Conservation (phyloP, 2,797 vertebrate species). For the Tenualosa thibaudeaui region DNA sequence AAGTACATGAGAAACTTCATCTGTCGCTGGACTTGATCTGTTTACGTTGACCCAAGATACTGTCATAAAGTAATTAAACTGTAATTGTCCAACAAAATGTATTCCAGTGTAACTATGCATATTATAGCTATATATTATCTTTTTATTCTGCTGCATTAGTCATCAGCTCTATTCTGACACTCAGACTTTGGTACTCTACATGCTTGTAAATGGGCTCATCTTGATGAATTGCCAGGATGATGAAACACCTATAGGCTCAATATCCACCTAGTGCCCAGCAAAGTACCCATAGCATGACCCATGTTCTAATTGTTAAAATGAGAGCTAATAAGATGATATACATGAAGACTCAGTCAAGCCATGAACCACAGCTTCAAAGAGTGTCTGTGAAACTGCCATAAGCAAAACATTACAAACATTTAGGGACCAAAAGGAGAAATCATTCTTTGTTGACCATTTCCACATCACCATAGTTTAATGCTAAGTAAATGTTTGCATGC, state of each 20-base stretch:
- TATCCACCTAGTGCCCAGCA: neutral
- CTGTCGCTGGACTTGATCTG: neutral
- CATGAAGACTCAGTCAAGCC: neutral
- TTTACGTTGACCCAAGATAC: neutral
- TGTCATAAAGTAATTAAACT: neutral
- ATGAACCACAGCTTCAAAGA: constrained; percentile 15
- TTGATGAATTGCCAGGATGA: neutral
- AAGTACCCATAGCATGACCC: neutral
- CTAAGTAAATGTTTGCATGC: constrained; percentile 15
- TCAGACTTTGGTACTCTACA: neutral
- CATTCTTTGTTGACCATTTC: constrained; percentile 4
- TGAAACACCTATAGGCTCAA: neutral
- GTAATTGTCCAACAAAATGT: neutral
- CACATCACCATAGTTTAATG: constrained; percentile 18
- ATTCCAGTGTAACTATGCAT: neutral
- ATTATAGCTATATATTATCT: neutral
- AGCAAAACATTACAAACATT: constrained; percentile 7
- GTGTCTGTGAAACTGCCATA: neutral
- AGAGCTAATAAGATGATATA: constrained; percentile 19
- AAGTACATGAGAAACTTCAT: neutral
- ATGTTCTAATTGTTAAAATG: neutral
- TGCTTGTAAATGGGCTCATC: neutral
- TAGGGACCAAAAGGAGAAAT: neutral
- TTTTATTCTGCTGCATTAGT: neutral
- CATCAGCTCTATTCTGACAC: neutral